phyloP scores from a whole-genome alignment of 2,113 vertebrate species.

The Cyanoramphus novaezelandiae region DNA sequence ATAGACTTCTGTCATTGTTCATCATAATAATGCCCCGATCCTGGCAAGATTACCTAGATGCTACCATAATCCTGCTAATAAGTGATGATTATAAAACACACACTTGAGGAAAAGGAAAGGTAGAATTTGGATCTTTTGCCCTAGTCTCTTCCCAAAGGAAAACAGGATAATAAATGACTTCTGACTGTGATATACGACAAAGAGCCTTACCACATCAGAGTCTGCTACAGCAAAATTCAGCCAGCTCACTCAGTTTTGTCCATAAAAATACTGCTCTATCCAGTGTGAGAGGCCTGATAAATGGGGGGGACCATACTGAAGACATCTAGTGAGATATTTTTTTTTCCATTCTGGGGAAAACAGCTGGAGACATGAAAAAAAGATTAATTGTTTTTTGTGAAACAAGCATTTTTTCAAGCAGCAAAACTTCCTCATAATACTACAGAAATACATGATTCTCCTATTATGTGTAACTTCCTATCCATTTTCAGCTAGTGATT shows the following conservation, averaged over 20 bases:
- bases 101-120: conserved; percentile 54
- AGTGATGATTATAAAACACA: conserved; percentile 60
- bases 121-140: conserved; percentile 60
- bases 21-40: conserved; percentile 61
- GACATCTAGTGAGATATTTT: not conserved
- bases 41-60: conserved; percentile 61
- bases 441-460: conserved; percentile 31
- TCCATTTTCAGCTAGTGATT: conserved; percentile 42
- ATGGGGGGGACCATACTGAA: conserved; percentile 58
- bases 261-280: conserved; percentile 62
- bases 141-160: conserved; percentile 66
- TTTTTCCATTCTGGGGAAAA: not conserved
- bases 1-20: conserved; percentile 67
- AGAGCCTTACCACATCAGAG: conserved; percentile 65
- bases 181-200: conserved; percentile 72
- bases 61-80: conserved; percentile 55
- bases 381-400: conserved; percentile 38
- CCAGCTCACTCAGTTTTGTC: conserved; percentile 68
- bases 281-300: conserved; percentile 58
- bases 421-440: conserved; percentile 16
- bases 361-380: conserved; percentile 26
- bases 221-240: conserved; percentile 62
- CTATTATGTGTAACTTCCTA: conserved; percentile 50
- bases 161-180: conserved; percentile 74
- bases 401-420: conserved; percentile 44